A percentile compares a stretch with the other conserved stretches of the same genome.
These are phyloP conservation scores for Chorisops tibialis DNA, from an alignment of 2,888 invertebrate genomes.

Conservation along the genomic window DNA sequence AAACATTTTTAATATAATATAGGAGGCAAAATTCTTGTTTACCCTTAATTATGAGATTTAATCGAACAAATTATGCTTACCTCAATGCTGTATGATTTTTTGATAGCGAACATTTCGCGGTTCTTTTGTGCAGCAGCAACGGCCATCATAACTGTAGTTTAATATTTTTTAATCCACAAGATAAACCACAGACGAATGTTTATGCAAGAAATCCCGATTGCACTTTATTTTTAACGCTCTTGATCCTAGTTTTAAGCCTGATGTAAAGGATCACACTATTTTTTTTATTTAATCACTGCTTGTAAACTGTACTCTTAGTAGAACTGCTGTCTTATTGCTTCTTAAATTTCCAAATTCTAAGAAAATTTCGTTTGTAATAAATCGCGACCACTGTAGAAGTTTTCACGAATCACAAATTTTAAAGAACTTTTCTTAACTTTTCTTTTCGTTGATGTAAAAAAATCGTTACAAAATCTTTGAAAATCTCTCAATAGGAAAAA, in stretches of 20 bases:
- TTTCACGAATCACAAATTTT: conserved; percentile 30
- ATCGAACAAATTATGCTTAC: conserved; percentile 58
- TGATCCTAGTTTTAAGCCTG: conserved; percentile 19
- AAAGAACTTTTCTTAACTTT: conserved; percentile 38
- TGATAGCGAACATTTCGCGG: conserved; percentile 94
- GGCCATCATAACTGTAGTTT: conserved; percentile 64
- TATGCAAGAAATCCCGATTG: conserved; percentile 5
- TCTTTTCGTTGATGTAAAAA: no score
- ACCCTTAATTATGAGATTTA: background rate
- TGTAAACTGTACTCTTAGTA: background rate
- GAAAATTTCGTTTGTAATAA: background rate
- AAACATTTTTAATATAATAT: no score
- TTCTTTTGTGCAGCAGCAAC: conserved; percentile 91
- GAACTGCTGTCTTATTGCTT: conserved; percentile 33
- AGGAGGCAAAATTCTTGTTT: no score
- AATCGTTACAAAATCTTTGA: background rate
- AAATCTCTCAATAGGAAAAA: background rate
- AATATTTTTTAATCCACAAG: conserved; percentile 20
- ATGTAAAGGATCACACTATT: conserved; percentile 1
- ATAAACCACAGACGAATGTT: conserved; percentile 17
- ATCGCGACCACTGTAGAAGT: conserved; percentile 17
- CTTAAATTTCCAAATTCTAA: background rate
- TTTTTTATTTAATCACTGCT: conserved; percentile 21
- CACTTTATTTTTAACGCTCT: conserved; percentile 12
- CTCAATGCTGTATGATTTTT: conserved; percentile 96